A percentile compares a stretch with the other conserved stretches of the same genome.
These are phyloP conservation scores for Matsumurasca onukii DNA, from an alignment of 1,140 invertebrate genomes.

Conservation along the genomic window DNA sequence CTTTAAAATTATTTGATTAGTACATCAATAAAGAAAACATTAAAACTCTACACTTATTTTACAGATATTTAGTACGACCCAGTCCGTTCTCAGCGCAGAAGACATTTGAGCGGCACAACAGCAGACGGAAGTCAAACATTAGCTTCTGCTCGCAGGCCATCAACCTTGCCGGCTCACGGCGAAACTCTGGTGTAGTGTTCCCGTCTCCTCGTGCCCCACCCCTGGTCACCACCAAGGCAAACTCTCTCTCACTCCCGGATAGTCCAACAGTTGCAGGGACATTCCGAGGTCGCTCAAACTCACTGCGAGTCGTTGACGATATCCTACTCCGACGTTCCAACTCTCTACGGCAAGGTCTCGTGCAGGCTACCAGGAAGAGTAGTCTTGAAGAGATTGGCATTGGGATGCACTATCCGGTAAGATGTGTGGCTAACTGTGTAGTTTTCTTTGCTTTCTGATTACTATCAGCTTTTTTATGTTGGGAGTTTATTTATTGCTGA, in stretches of 20 bases:
- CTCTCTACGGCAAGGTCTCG: constrained; percentile 75
- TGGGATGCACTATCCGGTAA: constrained; percentile 35
- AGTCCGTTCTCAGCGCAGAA: constrained; percentile 92
- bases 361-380: constrained; percentile 66
- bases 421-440: too few species aligned
- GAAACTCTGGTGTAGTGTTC: constrained; percentile 55
- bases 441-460: too few species aligned
- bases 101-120: constrained; percentile 89
- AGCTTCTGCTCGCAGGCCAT: constrained; percentile 78
- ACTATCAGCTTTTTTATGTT: too few species aligned
- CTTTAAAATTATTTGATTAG: too few species aligned
- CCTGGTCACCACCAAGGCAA: constrained; percentile 78
- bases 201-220: constrained; percentile 65
- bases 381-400: constrained; percentile 80
- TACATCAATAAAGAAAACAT: too few species aligned
- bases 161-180: constrained; percentile 49
- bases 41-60: too few species aligned
- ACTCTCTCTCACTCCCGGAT: constrained; percentile 83
- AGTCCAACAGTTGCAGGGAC: constrained; percentile 50
- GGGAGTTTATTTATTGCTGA: too few species aligned
- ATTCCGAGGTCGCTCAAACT: constrained; percentile 75
- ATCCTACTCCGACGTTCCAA: constrained; percentile 80
- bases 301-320: constrained; percentile 79
- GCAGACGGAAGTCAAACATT: constrained; percentile 85
- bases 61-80: constrained; percentile 81